Base-by-base conservation (phyloP, 2,888 invertebrate genomes). In the Hylaea fasciaria region DNA sequence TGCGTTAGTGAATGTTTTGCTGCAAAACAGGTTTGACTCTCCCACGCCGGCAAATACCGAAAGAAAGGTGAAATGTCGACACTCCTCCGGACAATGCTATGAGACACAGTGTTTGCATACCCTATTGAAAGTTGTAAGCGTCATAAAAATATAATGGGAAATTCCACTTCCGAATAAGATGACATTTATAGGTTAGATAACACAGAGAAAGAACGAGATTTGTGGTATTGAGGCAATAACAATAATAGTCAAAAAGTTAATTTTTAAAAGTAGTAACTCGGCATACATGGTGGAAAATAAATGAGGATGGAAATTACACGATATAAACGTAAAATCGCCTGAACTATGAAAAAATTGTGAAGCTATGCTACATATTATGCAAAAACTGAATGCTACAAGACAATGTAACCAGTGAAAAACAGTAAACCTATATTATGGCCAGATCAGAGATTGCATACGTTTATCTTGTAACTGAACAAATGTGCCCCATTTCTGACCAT, bases 41-140 rank as follows among this genome's bases (percentile, higher is more conserved):
- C 57, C 58, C 62, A 62, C 62, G 56, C 40, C 41, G 41, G 50
- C 37, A 14, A 57, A 50, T 53, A 45, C 14, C 41, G 54, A 63
- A 64, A 59, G 66, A 64, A 64, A 64, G 62, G 62, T 62, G 54
- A 58, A 64, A 60, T 55, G 55, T 43, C 43, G 39, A 58, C 52
- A 57, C 48, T 29, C 48, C 47, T 47, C 51, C 57, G 58, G 56
- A 63, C 47, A 46, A 22, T 40, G 13, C 4, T 11, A 40, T n/a
- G 17, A 53, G 47, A 41, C 53, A 50, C 47, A 57, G 60, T 63
- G 60, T 59, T 59, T 52, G 46, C 17, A 59, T 52, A 43, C 16
- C 40, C 47, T 43, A 47, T 44, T 60, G 50, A 50, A 53, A 59
- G 37, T 46, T 53, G 52, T 49, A 50, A 46, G 41, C 16, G 32